Conservation (phyloP, 2,113 vertebrate species). For the Elephas maximus region DNA sequence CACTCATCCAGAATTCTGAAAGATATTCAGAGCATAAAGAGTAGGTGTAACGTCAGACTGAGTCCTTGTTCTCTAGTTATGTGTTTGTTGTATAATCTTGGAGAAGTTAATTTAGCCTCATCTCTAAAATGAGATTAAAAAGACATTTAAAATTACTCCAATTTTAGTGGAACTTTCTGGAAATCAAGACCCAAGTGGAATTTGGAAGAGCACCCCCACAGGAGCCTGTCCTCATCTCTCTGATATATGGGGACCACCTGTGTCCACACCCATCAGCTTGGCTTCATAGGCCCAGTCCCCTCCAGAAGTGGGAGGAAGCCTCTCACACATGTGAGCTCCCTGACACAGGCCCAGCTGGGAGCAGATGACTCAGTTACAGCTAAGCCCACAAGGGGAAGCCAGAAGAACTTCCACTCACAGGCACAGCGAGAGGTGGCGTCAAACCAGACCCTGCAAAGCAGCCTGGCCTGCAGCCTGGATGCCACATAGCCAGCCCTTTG, state of each 20-base stretch:
- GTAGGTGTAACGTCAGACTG: neutral
- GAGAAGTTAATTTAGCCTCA: neutral
- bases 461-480: conserved; percentile 65
- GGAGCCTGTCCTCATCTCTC: neutral
- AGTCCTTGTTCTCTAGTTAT: neutral
- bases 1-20: neutral
- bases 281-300: neutral
- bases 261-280: neutral
- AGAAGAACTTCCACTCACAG: conserved; percentile 14
- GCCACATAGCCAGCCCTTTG: neutral
- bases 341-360: conserved; percentile 22
- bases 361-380: conserved; percentile 60
- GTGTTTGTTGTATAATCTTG: neutral
- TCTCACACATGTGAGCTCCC: neutral
- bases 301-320: neutral
- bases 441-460: conserved; percentile 47
- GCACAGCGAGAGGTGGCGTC: conserved; percentile 25
- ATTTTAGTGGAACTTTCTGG: neutral
- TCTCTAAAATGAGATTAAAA: neutral
- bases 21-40: neutral
- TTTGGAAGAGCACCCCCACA: neutral
- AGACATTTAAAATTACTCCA: neutral
- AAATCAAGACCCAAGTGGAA: neutral
- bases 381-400: conserved; percentile 45
- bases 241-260: neutral